phyloP scores from a whole-genome alignment of 2,113 vertebrate species.

The Sinocyclocheilus anophthalmus region DNA sequence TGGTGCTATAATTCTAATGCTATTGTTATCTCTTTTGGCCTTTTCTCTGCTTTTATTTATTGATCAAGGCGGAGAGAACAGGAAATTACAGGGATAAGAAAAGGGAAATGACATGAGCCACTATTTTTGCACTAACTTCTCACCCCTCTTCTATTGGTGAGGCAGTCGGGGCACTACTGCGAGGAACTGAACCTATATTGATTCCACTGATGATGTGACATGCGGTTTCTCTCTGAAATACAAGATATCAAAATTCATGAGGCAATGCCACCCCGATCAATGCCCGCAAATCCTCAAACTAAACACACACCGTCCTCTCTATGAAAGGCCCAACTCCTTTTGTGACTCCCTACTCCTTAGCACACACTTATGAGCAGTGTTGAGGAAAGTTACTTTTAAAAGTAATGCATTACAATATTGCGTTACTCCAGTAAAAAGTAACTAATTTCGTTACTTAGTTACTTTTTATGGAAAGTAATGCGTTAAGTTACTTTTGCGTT shows the following conservation, averaged over 20 bases:
- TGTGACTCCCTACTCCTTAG: constrained; percentile 11
- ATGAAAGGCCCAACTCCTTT: neutral
- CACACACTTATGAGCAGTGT: neutral
- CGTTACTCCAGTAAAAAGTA: no score
- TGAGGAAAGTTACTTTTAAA: no score
- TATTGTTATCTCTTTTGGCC: neutral
- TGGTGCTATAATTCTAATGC: neutral
- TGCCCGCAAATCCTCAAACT: neutral
- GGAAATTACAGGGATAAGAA: no score
- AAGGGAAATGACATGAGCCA: neutral
- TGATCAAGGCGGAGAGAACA: neutral
- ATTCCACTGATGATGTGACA: constrained; percentile 28
- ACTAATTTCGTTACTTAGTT: no score
- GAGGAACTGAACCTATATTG: constrained; percentile 49
- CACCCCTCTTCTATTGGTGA: neutral
- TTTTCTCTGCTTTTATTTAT: neutral
- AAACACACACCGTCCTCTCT: neutral
- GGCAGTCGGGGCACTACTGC: neutral
- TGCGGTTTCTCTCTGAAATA: constrained; percentile 38
- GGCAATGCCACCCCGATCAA: neutral
- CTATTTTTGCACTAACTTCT: neutral
- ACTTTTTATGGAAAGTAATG: no score
- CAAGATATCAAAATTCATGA: constrained; percentile 37
- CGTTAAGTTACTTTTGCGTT: no score
- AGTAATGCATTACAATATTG: no score